phyloP scores from a whole-genome alignment of 2,113 vertebrate species.

The Meles meles region DNA sequence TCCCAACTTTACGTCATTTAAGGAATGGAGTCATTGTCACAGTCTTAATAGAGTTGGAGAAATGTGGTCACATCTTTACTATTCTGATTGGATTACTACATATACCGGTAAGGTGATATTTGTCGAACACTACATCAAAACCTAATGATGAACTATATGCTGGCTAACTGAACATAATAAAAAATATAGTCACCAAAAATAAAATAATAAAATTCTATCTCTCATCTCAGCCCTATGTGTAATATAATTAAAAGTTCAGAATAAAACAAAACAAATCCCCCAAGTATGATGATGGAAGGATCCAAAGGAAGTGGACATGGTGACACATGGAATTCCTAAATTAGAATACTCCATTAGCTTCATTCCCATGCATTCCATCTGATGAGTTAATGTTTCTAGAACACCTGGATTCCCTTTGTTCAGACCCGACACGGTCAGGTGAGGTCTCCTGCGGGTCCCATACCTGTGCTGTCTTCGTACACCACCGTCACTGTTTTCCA shows the following conservation, averaged over 20 bases:
- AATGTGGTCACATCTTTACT: background rate
- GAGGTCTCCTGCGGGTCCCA: slow-evolving; percentile 10
- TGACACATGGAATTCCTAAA: background rate
- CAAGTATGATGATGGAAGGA: background rate
- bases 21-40: background rate
- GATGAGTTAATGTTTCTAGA: background rate
- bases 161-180: background rate
- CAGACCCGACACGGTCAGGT: background rate
- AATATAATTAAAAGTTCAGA: background rate
- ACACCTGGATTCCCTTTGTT: background rate
- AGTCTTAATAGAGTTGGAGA: background rate
- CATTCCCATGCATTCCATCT: background rate
- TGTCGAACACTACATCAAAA: background rate
- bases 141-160: background rate
- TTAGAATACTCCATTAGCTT: background rate
- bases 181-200: background rate
- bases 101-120: background rate
- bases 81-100: background rate
- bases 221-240: background rate
- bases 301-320: background rate
- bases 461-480: slow-evolving; percentile 98
- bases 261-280: background rate
- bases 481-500: slow-evolving; percentile 97
- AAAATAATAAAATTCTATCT: background rate
- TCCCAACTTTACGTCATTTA: background rate